Conservation (phyloP, 2,797 vertebrate genomes). For the Natrix natrix region DNA sequence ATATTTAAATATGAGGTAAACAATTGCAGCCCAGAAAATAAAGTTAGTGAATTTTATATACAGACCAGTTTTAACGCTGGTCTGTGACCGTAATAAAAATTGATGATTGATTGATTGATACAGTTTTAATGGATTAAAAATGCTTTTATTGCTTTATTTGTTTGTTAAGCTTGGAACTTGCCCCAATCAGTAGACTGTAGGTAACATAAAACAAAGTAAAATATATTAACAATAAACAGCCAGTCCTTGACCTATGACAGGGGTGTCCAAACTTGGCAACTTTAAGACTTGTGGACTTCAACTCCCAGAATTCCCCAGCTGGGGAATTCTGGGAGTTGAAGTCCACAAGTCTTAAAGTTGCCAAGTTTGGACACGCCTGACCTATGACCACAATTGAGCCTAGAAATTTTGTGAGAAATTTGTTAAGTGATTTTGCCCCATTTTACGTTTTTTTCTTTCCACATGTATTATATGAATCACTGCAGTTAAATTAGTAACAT, state of each 20-base stretch:
- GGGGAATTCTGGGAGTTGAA: no score
- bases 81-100: not conserved
- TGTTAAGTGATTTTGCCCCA: not conserved
- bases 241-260: not conserved
- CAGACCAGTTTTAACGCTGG: not conserved
- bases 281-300: no score
- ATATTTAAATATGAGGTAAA: no score
- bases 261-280: no score
- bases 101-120: not conserved
- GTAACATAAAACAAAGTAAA: not conserved
- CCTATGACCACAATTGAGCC: not conserved
- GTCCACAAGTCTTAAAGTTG: no score
- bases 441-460: not conserved
- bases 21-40: not conserved
- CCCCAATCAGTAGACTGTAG: not conserved
- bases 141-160: not conserved
- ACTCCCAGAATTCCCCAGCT: no score
- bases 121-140: not conserved
- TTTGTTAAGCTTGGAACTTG: not conserved
- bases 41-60: not conserved
- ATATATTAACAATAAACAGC: not conserved
- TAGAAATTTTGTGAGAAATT: not conserved
- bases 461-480: not conserved
- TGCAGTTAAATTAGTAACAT: not conserved
- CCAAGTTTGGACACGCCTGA: not conserved